Base-by-base conservation (phyloP, 2,888 invertebrate species). In the Tribolium freemani region DNA sequence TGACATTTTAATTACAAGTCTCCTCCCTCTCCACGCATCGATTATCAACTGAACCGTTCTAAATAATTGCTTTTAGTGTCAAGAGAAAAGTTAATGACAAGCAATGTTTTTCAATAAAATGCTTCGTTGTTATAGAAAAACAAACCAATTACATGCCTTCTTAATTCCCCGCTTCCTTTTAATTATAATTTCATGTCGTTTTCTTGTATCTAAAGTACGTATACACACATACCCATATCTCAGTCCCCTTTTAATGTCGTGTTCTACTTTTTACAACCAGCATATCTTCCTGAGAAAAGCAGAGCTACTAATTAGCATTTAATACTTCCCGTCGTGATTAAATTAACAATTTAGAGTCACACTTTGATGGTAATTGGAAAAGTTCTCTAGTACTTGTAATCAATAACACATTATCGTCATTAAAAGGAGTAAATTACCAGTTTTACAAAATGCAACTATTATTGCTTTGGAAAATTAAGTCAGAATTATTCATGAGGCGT, bases 1-100 rank as follows among this genome's bases (percentile, higher is more conserved):
- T 60, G 60, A 60, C 60, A 60, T 60, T 60, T 60, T 60, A 58
- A 58, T 58, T 44, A 58, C n/a, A 58, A 8, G 58, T 44, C 16
- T 3, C 11, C 30, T 11, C 57, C 57, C 38, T n/a, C 31, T 56
- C 20, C 58, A 48, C 60, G 60, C 60, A 16, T 9, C 38, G 30
- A 11, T n/a, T 60, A 48, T 58, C 44, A 31, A 20, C n/a, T 20
- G 31, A 56, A 16, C 20, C 45, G 58, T 58, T 58, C 38, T 58
- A 30, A 31, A 58, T 58, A 58, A 58, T 58, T 45, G 3, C 38
- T 3, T n/a, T 38, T 3, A n/a, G 38, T 38, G 38, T 38, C 38
- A 38, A 38, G 8, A 38, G 38, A n/a, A 38, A 38, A 38, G 9
- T 38, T 38, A 38, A 38, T 38, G 38, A 26, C 26, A 26, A 26